phyloP scores from a whole-genome alignment of 2,888 invertebrate species.

The Cheilosia pagana region DNA sequence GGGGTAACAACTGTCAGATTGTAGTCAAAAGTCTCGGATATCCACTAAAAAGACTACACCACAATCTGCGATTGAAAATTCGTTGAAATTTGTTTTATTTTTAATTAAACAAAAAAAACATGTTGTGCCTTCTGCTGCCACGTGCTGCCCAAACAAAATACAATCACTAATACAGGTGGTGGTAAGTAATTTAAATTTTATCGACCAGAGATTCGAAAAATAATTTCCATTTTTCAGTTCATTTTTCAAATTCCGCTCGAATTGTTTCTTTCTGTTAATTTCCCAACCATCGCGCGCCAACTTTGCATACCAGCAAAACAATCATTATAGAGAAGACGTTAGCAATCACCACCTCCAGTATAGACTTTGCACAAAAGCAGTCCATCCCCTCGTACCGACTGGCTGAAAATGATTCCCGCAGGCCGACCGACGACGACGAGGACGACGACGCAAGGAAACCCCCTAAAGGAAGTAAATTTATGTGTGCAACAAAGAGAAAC shows the following conservation, averaged over 20 bases:
- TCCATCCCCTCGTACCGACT: neutral
- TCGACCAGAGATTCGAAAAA: constrained; percentile 22
- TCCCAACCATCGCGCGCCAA: constrained; percentile 1
- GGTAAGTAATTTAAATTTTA: constrained; percentile 31
- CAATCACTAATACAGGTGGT: constrained; percentile 15
- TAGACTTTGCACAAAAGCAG: neutral
- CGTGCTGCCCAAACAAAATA: neutral
- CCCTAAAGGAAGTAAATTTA: constrained; percentile 37
- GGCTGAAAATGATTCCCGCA: neutral
- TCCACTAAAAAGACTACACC: too few species aligned
- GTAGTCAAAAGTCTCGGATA: too few species aligned
- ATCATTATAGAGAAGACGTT: constrained; percentile 23
- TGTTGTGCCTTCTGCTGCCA: too few species aligned
- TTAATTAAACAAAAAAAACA: too few species aligned
- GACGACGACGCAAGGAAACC: neutral
- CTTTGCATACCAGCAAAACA: constrained; percentile 26
- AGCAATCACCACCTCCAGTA: constrained; percentile 14
- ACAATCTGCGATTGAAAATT: too few species aligned
- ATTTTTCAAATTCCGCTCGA: constrained; percentile 34
- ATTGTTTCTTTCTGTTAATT: constrained; percentile 43
- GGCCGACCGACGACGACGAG: too few species aligned
- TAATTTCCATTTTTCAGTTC: constrained; percentile 4
- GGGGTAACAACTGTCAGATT: too few species aligned
- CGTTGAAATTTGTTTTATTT: too few species aligned
- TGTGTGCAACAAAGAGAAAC: constrained; percentile 7